Base-by-base conservation (phyloP, 2,888 invertebrate species). In the Timandra comae region DNA sequence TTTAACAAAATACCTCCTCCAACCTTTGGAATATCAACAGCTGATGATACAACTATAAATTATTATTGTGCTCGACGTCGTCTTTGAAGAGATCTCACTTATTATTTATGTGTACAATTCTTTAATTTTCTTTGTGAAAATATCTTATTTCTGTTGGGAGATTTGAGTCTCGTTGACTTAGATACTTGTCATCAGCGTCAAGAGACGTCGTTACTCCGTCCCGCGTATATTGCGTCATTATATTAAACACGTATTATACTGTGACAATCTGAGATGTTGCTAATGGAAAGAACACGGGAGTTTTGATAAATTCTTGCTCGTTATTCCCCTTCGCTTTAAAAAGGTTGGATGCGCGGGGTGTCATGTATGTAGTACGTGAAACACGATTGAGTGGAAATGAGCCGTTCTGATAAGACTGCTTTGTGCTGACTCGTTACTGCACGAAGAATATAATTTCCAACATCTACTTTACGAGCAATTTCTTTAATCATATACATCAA, bases 241-340 rank as follows among this genome's bases (percentile, higher is more conserved):
- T 68, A 63, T 64, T 50, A 51, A 63, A 70, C 73, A 70, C 67
- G 64, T 52, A 57, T 56, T 57, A 57, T 63, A 62, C 67, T 58
- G 62, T 61, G 64, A 75, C 79, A 81, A 78, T 79, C 79, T 75
- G 75, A 79, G 78, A 78, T 65, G 74, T 51, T 65, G 64, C 71
- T 80, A 82, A 84, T 80, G 80, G 70, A 73, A 78, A 69, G 74
- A 78, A 78, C 74, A 75, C 70, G 67, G 57, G 73, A 63, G 63
- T 73, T 70, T 79, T 81, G 75, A 82, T 77, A 79, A 78, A 79
- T 79, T 63, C 49, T 31, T 42, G 50, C 63, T 65, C 67, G 58
- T 70, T 69, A 61, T 58, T 56, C 61, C 63, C 65, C 56, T 36
- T 54, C 47, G 45, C 47, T 71, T 73, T 72, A 68, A 73, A 73